A percentile compares a stretch with the other conserved stretches of the same genome.
Conservation (phyloP, 2,113 vertebrate genomes). For the Silurus meridionalis region DNA sequence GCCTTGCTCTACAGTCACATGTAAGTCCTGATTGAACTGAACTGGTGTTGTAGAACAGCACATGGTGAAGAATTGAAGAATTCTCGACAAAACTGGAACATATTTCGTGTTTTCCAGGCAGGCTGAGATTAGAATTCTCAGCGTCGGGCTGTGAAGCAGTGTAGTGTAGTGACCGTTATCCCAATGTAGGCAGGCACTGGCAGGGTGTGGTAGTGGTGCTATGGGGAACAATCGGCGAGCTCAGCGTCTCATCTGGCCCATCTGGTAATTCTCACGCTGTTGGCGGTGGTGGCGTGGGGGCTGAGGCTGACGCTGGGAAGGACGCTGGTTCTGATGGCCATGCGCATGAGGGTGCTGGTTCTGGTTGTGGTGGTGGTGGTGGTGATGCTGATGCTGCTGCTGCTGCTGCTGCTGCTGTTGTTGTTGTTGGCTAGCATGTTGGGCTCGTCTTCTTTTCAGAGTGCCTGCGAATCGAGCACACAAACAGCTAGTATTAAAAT, state of each 20-base stretch:
- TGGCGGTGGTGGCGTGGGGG: constrained; percentile 87
- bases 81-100: constrained; percentile 26
- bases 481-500: neutral
- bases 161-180: constrained; percentile 60
- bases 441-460: constrained; percentile 93
- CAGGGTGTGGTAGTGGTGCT: constrained; percentile 68
- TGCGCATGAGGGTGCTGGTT: constrained; percentile 50
- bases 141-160: constrained; percentile 34
- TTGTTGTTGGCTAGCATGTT: constrained; percentile 70
- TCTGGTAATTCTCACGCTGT: constrained; percentile 94
- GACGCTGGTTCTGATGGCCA: constrained; percentile 65
- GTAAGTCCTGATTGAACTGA: constrained; percentile 37
- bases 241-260: constrained; percentile 99
- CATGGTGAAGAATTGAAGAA: constrained; percentile 3
- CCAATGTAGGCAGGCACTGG: constrained; percentile 98
- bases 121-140: constrained; percentile 20
- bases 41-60: constrained; percentile 34
- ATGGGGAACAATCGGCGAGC: constrained; percentile 38
- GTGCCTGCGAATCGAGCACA: constrained; percentile 78
- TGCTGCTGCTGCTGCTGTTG: constrained; percentile 67
- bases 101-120: constrained; percentile 10
- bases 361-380: constrained; percentile 45
- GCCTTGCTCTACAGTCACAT: constrained; percentile 66
- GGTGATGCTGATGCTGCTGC: constrained; percentile 50
- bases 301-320: constrained; percentile 76